Evolutionary conservation across 1,140 invertebrate species (phyloP).

Genomic region (Papilio polytes): DNA sequence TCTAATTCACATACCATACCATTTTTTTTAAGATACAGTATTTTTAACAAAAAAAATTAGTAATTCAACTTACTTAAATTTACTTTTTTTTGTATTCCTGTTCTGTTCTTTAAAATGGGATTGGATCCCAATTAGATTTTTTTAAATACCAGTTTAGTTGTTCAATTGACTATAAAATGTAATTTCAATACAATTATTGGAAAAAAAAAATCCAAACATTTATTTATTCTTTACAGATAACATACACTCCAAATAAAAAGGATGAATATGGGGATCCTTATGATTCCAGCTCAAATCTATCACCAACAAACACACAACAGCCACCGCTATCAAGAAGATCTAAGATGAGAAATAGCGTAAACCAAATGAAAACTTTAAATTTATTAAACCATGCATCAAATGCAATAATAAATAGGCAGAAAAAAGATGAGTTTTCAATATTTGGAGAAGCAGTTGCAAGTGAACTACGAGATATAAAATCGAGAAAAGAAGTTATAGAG

Average conservation of each 20-base stretch:
- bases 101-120: too few species aligned
- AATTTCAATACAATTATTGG: too few species aligned
- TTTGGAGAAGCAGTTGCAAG: background rate
- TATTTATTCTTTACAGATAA: background rate
- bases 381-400: constrained; percentile 11
- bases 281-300: background rate
- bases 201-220: too few species aligned
- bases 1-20: too few species aligned
- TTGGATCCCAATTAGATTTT: too few species aligned
- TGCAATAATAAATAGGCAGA: constrained; percentile 4
- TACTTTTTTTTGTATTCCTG: too few species aligned
- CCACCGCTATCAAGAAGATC: background rate
- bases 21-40: too few species aligned
- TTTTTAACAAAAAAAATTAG: too few species aligned
- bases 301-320: background rate
- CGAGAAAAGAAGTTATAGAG: background rate
- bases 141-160: too few species aligned
- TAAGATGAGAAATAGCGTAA: background rate
- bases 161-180: too few species aligned
- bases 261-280: constrained; percentile 1
- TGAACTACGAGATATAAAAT: constrained; percentile 11
- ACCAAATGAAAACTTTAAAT: background rate
- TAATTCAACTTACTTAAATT: too few species aligned
- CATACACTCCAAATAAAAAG: background rate
- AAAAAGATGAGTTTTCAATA: constrained; percentile 3